Evolutionary conservation across 53 echinoderm and acorn worm species (phyloP).

Genomic region (Luidia sarsii): DNA sequence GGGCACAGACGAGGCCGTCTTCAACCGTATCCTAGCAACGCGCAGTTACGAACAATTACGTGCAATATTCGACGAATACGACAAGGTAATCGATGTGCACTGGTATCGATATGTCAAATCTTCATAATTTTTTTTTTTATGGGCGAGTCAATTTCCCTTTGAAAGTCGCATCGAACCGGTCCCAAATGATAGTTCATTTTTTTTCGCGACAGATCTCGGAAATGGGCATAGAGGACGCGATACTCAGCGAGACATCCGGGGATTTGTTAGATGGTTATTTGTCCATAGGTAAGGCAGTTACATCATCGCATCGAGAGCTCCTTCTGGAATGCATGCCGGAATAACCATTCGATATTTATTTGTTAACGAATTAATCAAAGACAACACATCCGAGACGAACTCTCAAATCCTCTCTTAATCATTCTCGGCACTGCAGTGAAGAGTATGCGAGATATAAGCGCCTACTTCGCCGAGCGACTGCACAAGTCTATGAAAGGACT

Average conservation of each 20-base stretch:
- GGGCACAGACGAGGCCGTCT: slow-evolving; percentile 61
- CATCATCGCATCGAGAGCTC: too few relatives aligned
- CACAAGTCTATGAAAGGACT: slow-evolving; percentile 77
- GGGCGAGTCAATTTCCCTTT: background rate
- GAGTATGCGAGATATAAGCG: slow-evolving; percentile 39
- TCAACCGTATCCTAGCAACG: slow-evolving; percentile 55
- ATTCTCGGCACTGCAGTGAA: slow-evolving; percentile 43
- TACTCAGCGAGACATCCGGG: slow-evolving; percentile 63
- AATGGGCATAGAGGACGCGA: slow-evolving; percentile 53
- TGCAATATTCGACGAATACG: slow-evolving; percentile 59
- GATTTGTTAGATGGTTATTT: slow-evolving; percentile 55
- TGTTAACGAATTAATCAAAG: too few relatives aligned
- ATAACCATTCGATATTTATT: too few relatives aligned
- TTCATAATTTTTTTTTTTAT: background rate
- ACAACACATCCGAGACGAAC: too few relatives aligned
- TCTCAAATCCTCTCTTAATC: background rate
- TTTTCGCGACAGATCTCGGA: slow-evolving; percentile 49
- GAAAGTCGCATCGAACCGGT: too few relatives aligned
- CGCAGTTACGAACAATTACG: slow-evolving; percentile 43
- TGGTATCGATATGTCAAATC: background rate
- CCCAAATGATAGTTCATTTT: too few relatives aligned
- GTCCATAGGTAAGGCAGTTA: slow-evolving; percentile 43
- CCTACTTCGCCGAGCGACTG: slow-evolving; percentile 63
- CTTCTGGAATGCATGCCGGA: too few relatives aligned
- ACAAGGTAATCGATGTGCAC: slow-evolving; percentile 19